These are phyloP conservation scores for Thymelicus lineola DNA, from an alignment of 2,888 invertebrate species.

Conservation along the genomic window DNA sequence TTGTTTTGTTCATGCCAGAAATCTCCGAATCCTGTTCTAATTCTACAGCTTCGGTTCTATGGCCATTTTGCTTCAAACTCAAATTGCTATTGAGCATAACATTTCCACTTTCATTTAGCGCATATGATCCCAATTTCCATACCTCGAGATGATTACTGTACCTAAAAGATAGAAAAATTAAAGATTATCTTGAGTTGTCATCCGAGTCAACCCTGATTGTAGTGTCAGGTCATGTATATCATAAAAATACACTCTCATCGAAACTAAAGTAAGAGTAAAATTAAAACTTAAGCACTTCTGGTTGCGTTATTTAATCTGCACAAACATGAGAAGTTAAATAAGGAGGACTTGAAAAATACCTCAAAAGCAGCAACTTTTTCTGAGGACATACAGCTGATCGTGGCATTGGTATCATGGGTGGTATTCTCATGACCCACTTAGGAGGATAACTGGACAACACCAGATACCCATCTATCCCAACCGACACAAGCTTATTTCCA, in stretches of 20 bases:
- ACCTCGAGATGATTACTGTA: slow-evolving; percentile 82
- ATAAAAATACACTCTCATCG: no score
- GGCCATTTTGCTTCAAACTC: slow-evolving; percentile 47
- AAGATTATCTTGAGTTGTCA: not conserved
- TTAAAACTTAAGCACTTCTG: no score
- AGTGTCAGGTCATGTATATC: no score
- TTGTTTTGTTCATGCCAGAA: slow-evolving; percentile 53
- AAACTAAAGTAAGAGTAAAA: no score
- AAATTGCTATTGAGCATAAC: slow-evolving; percentile 53
- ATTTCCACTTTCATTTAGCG: slow-evolving; percentile 86
- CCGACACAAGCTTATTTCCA: slow-evolving; percentile 89
- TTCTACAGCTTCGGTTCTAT: slow-evolving; percentile 48
- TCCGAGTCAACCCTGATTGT: no score
- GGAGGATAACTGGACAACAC: slow-evolving; percentile 89
- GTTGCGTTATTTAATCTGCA: no score
- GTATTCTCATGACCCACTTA: slow-evolving; percentile 88
- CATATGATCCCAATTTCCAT: slow-evolving; percentile 83
- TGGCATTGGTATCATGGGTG: slow-evolving; percentile 88
- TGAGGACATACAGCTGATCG: slow-evolving; percentile 82
- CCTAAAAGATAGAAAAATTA: slow-evolving; percentile 51
- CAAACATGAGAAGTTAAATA: not conserved
- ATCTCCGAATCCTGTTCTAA: slow-evolving; percentile 67
- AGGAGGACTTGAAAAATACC: slow-evolving; percentile 54
- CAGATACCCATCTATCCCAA: slow-evolving; percentile 92
- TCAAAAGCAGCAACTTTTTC: slow-evolving; percentile 84